Evolutionary conservation across 2,113 vertebrate genomes (phyloP).

Genomic region (Prunella fulvescens): DNA sequence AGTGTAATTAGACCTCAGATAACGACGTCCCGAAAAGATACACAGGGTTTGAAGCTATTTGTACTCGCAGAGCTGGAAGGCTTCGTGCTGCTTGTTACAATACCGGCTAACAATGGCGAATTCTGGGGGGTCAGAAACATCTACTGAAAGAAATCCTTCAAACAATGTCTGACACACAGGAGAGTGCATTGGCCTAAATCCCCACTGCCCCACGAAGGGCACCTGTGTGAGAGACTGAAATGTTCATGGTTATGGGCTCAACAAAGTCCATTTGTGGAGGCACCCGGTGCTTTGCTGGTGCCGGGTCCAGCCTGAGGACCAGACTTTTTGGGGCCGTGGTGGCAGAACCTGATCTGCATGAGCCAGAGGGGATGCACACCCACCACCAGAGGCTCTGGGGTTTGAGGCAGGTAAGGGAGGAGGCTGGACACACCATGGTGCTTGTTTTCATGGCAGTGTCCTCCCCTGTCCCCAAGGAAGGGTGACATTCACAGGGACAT

Average conservation of each 20-base stretch:
- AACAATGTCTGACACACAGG: neutral
- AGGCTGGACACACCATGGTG: neutral
- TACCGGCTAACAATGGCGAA: neutral
- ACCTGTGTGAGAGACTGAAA: neutral
- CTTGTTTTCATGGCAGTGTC: neutral
- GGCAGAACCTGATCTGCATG: neutral
- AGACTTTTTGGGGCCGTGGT: neutral
- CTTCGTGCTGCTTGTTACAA: neutral
- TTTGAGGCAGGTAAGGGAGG: no score
- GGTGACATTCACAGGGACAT: no score
- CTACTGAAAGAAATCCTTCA: neutral
- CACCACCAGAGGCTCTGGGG: neutral
- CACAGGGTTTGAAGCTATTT: neutral
- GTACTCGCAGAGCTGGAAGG: neutral
- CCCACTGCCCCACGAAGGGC: fast-evolving
- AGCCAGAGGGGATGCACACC: neutral
- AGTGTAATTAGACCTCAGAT: neutral
- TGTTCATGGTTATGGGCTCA: fast-evolving
- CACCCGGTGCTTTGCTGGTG: neutral
- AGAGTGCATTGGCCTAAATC: neutral
- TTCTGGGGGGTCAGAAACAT: neutral
- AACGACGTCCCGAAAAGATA: neutral
- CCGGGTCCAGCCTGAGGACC: no score
- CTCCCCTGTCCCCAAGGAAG: neutral
- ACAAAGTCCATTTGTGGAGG: no score